Evolutionary conservation across 37 sponge, comb jelly and placozoan species (phyloP).

Genomic region (Aphrocallistes beatrix): DNA sequence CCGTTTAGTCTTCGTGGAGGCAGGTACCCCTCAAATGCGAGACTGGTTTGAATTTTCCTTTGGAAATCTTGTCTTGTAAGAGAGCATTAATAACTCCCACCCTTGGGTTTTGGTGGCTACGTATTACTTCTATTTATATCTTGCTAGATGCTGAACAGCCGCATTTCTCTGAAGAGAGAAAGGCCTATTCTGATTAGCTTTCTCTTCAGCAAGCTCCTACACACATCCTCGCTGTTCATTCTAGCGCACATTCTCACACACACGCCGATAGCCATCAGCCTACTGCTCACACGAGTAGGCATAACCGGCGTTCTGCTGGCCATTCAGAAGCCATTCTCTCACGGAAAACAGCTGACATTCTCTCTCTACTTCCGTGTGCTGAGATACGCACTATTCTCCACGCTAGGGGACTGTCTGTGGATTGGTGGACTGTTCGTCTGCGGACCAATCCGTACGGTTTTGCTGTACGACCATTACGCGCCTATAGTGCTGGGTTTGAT

Average conservation of each 20-base stretch:
- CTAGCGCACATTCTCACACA: slow-evolving; percentile 37
- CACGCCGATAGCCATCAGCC: slow-evolving; percentile 31
- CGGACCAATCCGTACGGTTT: slow-evolving; percentile 59
- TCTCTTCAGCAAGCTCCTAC: slow-evolving; percentile 19
- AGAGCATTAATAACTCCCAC: too few species aligned
- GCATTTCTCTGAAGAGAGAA: background rate
- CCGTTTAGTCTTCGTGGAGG: too few species aligned
- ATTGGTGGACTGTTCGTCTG: slow-evolving; percentile 55
- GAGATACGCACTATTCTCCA: slow-evolving; percentile 40
- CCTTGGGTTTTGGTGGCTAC: too few species aligned
- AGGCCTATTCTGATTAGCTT: background rate
- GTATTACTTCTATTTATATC: too few species aligned
- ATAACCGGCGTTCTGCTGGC: slow-evolving; percentile 4
- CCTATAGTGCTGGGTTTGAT: slow-evolving; percentile 56
- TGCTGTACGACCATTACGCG: slow-evolving; percentile 78
- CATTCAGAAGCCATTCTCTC: slow-evolving; percentile 54
- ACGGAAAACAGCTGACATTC: slow-evolving; percentile 46
- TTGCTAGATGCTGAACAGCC: background rate
- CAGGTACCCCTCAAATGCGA: too few species aligned
- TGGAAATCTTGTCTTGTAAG: too few species aligned
- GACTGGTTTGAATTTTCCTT: too few species aligned
- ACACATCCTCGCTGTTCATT: slow-evolving; percentile 35
- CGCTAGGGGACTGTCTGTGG: slow-evolving; percentile 44
- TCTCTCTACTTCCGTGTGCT: slow-evolving; percentile 46
- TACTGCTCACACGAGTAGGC: slow-evolving; percentile 18